Evolutionary conservation across 2,888 invertebrate species (phyloP).

Genomic region (Ophonus ardosiacus): DNA sequence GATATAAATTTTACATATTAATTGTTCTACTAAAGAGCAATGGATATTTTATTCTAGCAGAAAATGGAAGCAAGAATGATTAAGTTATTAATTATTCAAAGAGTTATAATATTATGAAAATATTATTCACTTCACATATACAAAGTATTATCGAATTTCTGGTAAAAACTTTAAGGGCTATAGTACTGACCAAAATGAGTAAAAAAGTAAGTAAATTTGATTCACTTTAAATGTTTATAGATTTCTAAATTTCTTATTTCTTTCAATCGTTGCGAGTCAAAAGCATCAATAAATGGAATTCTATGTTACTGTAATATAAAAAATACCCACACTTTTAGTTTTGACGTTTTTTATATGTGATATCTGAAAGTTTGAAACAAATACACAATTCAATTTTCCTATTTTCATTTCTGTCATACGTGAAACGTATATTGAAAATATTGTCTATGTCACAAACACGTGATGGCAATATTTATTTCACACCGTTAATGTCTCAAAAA

Average conservation of each 20-base stretch:
- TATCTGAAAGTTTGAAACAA: background rate
- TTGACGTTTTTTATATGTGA: background rate
- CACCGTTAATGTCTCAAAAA: background rate
- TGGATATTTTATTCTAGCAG: no score
- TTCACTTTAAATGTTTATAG: background rate
- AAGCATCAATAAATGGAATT: no score
- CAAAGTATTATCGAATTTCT: no score
- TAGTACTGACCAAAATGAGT: no score
- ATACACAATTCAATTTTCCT: background rate
- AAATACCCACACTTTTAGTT: background rate
- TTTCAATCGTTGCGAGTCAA: background rate
- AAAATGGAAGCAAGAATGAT: no score
- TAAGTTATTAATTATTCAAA: no score
- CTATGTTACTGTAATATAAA: background rate
- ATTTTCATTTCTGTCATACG: background rate
- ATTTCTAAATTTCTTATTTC: background rate
- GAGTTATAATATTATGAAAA: no score
- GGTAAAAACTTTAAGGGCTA: no score
- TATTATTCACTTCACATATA: no score
- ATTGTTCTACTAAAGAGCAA: no score
- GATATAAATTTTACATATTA: no score
- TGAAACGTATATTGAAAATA: background rate
- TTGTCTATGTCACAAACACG: background rate
- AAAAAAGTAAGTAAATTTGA: no score
- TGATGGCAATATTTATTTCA: background rate